Conservation (phyloP, 1,140 invertebrate genomes). For the Drosophila lowei region DNA sequence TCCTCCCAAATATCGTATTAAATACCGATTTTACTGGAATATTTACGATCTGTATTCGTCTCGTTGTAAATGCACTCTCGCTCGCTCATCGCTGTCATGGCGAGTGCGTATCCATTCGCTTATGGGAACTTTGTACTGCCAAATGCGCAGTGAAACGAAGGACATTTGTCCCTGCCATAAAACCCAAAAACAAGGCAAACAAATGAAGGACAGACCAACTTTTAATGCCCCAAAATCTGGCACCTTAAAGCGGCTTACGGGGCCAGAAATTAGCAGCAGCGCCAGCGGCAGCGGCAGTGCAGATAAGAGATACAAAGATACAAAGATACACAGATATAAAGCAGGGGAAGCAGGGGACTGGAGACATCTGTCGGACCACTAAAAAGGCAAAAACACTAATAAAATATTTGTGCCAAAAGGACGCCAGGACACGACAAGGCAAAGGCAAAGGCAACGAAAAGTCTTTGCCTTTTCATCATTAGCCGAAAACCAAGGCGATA, state of each 20-base stretch:
- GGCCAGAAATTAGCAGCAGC: constrained; percentile 52
- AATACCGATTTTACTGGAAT: too few species aligned
- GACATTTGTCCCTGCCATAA: constrained; percentile 36
- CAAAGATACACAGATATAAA: neutral
- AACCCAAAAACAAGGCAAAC: constrained; percentile 35
- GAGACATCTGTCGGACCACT: constrained; percentile 62
- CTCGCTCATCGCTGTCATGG: too few species aligned
- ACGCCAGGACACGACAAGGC: neutral
- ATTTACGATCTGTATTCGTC: too few species aligned
- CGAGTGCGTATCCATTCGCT: neutral
- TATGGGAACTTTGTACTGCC: neutral
- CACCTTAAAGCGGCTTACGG: constrained; percentile 63
- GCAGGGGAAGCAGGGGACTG: neutral
- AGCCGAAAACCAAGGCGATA: constrained; percentile 51
- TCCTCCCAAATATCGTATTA: too few species aligned
- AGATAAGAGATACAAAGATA: constrained; percentile 38
- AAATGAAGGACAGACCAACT: constrained; percentile 10
- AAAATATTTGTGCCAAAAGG: constrained; percentile 52
- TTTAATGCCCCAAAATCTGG: constrained; percentile 59
- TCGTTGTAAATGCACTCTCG: too few species aligned
- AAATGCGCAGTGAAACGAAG: too few species aligned
- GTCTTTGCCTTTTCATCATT: constrained; percentile 57
- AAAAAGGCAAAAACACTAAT: constrained; percentile 74
- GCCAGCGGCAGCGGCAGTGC: neutral
- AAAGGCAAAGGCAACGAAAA: neutral